These are phyloP conservation scores for Microctonus aethiopoides DNA, from an alignment of 2,888 invertebrate genomes.

Conservation along the genomic window DNA sequence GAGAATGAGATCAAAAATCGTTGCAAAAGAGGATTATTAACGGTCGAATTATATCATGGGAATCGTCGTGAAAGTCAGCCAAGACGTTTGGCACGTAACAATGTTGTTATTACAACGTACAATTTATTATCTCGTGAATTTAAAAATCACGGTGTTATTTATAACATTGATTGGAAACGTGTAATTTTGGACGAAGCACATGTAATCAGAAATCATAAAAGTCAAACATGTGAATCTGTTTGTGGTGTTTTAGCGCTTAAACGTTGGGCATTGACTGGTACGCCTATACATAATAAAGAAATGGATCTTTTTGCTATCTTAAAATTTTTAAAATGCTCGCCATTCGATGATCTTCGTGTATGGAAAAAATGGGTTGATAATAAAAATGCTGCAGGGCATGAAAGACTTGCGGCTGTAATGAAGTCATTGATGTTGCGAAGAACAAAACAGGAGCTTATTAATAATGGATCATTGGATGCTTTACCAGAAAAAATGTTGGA, in stretches of 20 bases:
- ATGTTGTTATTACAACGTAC: conserved; percentile 92
- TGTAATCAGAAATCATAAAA: conserved; percentile 88
- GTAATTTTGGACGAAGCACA: conserved; percentile 96
- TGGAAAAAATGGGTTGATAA: conserved; percentile 96
- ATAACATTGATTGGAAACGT: conserved; percentile 82
- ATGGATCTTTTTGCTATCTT: conserved; percentile 82
- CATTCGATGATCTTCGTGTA: conserved; percentile 88
- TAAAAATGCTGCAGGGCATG: conserved; percentile 80
- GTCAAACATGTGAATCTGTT: conserved; percentile 78
- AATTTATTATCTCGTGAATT: conserved; percentile 76
- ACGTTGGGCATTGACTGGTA: conserved; percentile 92
- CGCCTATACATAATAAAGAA: conserved; percentile 95
- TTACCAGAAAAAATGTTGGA: conserved; percentile 75
- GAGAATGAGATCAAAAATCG: conserved; percentile 79
- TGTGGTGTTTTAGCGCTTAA: conserved; percentile 71
- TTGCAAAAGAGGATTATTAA: conserved; percentile 72
- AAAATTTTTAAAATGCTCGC: conserved; percentile 86
- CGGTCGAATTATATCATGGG: conserved; percentile 82
- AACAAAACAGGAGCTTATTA: conserved; percentile 84
- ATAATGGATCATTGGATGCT: conserved; percentile 71
- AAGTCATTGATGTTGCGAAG: conserved; percentile 87
- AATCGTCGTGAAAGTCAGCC: conserved; percentile 73
- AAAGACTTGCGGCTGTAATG: conserved; percentile 86
- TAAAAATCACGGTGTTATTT: conserved; percentile 55
- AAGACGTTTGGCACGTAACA: conserved; percentile 73